Evolutionary conservation across 2,888 invertebrate genomes (phyloP), one percentile per base, ranked within the genome.

Genomic region (Steromphala cineraria): DNA sequence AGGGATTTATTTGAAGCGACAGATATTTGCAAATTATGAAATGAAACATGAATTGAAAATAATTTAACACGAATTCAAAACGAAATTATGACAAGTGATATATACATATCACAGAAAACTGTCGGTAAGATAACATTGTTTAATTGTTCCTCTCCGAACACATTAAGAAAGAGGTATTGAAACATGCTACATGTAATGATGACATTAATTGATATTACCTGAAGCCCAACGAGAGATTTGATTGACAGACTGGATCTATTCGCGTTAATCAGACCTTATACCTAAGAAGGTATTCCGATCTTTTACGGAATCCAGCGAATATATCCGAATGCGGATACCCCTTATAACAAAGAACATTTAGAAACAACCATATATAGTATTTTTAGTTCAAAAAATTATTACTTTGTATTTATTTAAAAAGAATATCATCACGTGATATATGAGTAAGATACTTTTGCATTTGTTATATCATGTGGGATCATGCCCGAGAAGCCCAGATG

Each of bases 401-500:
- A 8, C 3, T 19, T 5, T 8, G 4, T 4, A 55, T 8, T 19
- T n/a, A 19, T 5, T 55, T 55, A 13, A 55, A n/a, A 55, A 8
- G 3, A 53, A 53, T 17, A 53, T 19, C 19, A 55, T 55, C 19
- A 19, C n/a, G n/a, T 19, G 0, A 0, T 8, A 1, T 15, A n/a
- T n/a, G n/a, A n/a, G n/a, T n/a, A n/a, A 15, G 10, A 24, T 62
- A 24, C 7, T 24, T n/a, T 28, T 13, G 28, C 10, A 21, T 62
- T 40, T 71, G 17, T 71, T 2, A 31, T 55, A 7, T n/a, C n/a
- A n/a, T 31, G 31, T 5, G 0, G n/a, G 28, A 7, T 53, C 15
- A 19, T 17, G 1, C 19, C 15, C 52, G 62, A 81, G 82, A 46
- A 71, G 67, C 86, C 88, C 87, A 88, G 86, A 87, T 87, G 86